A percentile compares a stretch with the other conserved stretches of the same genome.
phyloP scores from a whole-genome alignment of 2,113 vertebrate species.

The Macrotus californicus region DNA sequence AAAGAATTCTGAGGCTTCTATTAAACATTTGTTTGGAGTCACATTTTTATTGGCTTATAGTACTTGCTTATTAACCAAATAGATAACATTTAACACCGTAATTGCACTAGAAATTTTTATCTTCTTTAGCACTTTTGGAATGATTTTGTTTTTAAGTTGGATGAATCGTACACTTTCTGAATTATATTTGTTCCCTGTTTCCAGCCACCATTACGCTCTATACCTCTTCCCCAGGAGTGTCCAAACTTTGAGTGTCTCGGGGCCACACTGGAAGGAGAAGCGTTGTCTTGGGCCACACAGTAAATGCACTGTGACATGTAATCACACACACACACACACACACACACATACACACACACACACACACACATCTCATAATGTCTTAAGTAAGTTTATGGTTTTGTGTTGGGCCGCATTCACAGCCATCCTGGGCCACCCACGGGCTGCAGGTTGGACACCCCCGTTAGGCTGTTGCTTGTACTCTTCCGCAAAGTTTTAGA shows the following conservation, averaged over 20 bases:
- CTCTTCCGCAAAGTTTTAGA: not conserved
- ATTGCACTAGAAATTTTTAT: not conserved
- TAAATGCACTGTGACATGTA: too few species aligned
- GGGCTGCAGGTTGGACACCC: too few species aligned
- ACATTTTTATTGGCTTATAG: not conserved
- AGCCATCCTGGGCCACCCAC: too few species aligned
- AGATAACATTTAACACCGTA: not conserved
- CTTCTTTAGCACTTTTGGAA: not conserved
- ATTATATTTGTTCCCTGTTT: not conserved
- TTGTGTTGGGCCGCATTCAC: too few species aligned
- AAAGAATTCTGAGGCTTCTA: not conserved
- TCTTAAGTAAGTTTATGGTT: too few species aligned
- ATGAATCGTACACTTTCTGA: not conserved
- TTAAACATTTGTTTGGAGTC: not conserved
- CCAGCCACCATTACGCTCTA: accelerated
- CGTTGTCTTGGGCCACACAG: too few species aligned
- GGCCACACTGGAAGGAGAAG: too few species aligned
- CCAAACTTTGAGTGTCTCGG: too few species aligned
- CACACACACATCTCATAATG: too few species aligned
- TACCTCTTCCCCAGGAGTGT: not conserved
- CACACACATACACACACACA: too few species aligned
- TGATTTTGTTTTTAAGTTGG: not conserved
- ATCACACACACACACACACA: too few species aligned
- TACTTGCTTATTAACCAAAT: not conserved
- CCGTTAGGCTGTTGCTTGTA: not conserved